Evolutionary conservation across 2,113 vertebrate species (phyloP).

Genomic region (Barbus barbus): DNA sequence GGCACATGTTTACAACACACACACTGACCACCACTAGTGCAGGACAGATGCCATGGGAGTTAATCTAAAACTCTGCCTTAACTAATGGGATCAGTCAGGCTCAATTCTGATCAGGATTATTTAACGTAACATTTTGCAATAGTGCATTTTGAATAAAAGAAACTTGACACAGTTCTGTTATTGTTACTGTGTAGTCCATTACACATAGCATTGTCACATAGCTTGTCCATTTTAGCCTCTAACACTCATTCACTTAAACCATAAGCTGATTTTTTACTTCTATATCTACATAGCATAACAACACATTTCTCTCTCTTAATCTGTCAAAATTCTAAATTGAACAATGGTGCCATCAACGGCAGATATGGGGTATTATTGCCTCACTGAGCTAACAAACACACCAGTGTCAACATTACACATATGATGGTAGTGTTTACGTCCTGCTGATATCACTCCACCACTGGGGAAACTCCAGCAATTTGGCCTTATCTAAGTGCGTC

Average conservation of each 20-base stretch:
- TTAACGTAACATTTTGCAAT: neutral
- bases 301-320: neutral
- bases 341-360: neutral
- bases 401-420: constrained; percentile 24
- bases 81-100: constrained; percentile 17
- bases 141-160: neutral
- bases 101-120: neutral
- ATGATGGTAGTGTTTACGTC: neutral
- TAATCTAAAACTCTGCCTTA: neutral
- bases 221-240: neutral
- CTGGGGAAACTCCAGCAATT: constrained; percentile 24
- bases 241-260: neutral
- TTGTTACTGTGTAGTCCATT: neutral
- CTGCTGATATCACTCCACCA: neutral
- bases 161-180: neutral
- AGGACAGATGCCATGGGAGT: constrained; percentile 12
- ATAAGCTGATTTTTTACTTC: neutral
- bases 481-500: neutral
- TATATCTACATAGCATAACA: neutral
- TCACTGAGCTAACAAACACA: constrained; percentile 15
- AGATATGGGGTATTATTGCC: neutral
- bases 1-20: too few relatives aligned
- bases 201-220: neutral
- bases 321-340: neutral
- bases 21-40: neutral